These are phyloP conservation scores for Rotaria socialis DNA, from an alignment of 2,888 invertebrate genomes.

Conservation along the genomic window DNA sequence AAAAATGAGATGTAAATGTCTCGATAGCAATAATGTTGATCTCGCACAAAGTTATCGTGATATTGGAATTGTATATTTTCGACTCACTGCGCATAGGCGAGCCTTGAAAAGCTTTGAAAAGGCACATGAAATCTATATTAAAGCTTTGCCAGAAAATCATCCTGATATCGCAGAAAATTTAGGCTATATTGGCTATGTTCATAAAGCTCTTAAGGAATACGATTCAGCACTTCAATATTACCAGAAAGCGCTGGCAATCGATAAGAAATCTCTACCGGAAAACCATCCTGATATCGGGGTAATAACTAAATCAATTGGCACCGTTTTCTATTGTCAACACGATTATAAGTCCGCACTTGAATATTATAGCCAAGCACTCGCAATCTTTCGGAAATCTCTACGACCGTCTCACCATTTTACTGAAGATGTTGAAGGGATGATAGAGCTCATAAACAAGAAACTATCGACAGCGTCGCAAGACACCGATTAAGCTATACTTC, in stretches of 20 bases:
- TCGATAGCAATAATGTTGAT: not conserved
- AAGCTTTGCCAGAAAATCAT: conserved; percentile 10
- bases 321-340: not conserved
- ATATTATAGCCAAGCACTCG: not conserved
- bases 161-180: not conserved
- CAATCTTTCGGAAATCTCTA: not conserved
- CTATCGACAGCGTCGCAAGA: too few species aligned
- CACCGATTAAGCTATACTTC: too few species aligned
- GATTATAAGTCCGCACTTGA: not conserved
- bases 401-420: not conserved
- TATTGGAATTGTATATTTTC: not conserved
- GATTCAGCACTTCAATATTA: not conserved
- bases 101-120: not conserved
- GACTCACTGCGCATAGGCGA: not conserved
- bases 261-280: not conserved
- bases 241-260: not conserved
- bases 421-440: not conserved
- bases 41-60: conserved; percentile 1
- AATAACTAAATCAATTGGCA: not conserved
- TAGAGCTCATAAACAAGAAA: too few species aligned
- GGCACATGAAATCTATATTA: not conserved
- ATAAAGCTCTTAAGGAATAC: not conserved
- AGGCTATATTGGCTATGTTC: conserved; percentile 15
- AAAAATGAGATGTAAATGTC: not conserved
- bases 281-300: not conserved